Base-by-base conservation (phyloP, 2,888 invertebrate genomes). In the Endomychus coccineus region DNA sequence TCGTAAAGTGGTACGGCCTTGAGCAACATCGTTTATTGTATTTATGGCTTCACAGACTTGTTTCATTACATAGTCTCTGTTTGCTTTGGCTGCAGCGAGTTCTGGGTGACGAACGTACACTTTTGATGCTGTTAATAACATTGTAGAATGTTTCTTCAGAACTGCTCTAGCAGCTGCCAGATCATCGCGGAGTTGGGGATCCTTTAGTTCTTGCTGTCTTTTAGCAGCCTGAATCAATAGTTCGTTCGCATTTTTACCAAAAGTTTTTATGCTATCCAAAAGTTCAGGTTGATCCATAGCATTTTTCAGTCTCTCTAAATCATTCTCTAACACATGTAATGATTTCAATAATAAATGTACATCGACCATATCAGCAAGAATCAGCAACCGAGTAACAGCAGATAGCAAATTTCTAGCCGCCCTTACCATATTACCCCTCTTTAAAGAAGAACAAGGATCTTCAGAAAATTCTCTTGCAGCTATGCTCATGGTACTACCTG, bases 51-150 rank as follows among this genome's bases (percentile, higher is more conserved):
- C 87, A 64, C 92, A 91, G 5, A 97, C 92, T 66, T 96, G 92
- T 48, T 90, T 86, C 57, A 94, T 73, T 16, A 96, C 94, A 62
- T 86, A 97, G 70, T 97, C 96, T 14, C 96, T 77, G 71, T 96
- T 97, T 7, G 91, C 89, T 66, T 92, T 90, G 0, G 97, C 96
- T 2, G 95, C 89, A 16, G 95, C 94, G 23, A 96, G 67, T 66
- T 97, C 96, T 0, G 97, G 97, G 73, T 97, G 96, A 27, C 95
- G 85, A 3, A 98, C 92, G 67, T 94, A 96, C 9, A 96, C 86
- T 76, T 95, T 95, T 0, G 92, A 92, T 24, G 96, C 92, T 0
- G 96, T 95, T 11, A 96, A 74, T 46, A 89, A 67, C 91, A 98
- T 94, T 45, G 96, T 96, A 40, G 90, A 92, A 64, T 95, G 95